Base-by-base conservation (phyloP, 2,888 invertebrate genomes). In the Chaitophorus viminalis region DNA sequence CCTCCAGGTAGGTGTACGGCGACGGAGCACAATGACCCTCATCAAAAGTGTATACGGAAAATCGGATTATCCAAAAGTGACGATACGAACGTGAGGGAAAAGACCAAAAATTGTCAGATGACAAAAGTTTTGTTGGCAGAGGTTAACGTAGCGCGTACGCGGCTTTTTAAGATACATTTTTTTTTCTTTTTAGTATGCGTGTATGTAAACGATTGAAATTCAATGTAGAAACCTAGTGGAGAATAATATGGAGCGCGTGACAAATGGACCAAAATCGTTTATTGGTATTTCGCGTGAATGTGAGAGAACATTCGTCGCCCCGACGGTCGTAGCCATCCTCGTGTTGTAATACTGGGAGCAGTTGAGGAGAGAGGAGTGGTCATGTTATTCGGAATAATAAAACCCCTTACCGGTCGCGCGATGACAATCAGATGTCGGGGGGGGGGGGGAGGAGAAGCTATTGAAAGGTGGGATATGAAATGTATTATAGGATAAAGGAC, bases 261-360 rank as follows among this genome's bases (percentile, higher is more conserved):
- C 25, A 68, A 68, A 68, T n/a, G 68, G 68, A 68, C 68, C 68
- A 3, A 68, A 68, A 68, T 68, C 68, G 68, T 29, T 68, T 68
- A 29, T 68, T n/a, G 29, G 68, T 68, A 68, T 68, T 68, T 68
- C 8, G 68, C 46, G 46, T 46, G 21, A 54, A 5, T 54, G 21
- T 21, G 46, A n/a, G n/a, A n/a, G n/a, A n/a, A n/a, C n/a, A n/a
- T n/a, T n/a, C n/a, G n/a, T n/a, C n/a, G n/a, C n/a, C n/a, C n/a
- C n/a, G 1, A 46, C 46, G 8, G 9, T 9, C 46, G 46, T 9
- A 9, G 46, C 9, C 9, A 9, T 9, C 46, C 8, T 9, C 6
- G 5, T 46, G 8, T 1, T 46, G 46, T 46, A 46, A 5, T 5
- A 9, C 9, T 5, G 8, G n/a, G 8, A 29, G 5, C 29, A 11